A percentile compares a stretch with the other conserved stretches of the same genome.
Conservation (phyloP, 2,113 vertebrate species). For the Cebidichthys violaceus region DNA sequence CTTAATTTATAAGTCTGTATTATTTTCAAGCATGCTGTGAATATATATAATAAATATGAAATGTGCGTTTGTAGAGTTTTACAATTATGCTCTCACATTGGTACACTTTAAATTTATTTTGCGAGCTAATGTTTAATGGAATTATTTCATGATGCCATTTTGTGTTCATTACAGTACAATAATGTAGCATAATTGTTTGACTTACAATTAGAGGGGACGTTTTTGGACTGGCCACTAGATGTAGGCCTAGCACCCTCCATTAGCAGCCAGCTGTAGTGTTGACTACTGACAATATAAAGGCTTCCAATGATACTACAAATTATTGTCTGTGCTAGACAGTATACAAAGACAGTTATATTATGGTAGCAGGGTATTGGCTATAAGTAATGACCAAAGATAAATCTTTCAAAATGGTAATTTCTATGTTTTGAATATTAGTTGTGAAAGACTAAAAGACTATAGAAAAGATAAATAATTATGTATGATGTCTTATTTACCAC, state of each 20-base stretch:
- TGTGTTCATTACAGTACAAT: background rate
- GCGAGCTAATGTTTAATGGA: background rate
- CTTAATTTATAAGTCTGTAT: background rate
- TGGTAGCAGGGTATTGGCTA: background rate
- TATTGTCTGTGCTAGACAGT: background rate
- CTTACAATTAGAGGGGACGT: background rate
- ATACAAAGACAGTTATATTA: background rate
- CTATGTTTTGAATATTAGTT: background rate
- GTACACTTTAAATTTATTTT: background rate
- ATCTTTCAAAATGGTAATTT: background rate
- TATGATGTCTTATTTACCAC: background rate
- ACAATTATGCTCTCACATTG: background rate
- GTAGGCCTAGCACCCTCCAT: constrained; percentile 1
- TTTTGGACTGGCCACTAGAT: constrained; percentile 47
- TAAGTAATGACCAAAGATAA: background rate
- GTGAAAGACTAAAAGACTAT: background rate
- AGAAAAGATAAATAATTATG: background rate
- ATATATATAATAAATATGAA: background rate
- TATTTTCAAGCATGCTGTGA: background rate
- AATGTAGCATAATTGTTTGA: background rate
- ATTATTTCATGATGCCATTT: background rate
- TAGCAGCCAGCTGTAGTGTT: background rate
- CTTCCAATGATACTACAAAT: too few relatives aligned
- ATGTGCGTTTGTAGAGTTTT: background rate
- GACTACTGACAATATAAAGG: background rate